These are phyloP conservation scores for Sphaeridia pumilis DNA, from an alignment of 2,888 invertebrate genomes.

Conservation along the genomic window DNA sequence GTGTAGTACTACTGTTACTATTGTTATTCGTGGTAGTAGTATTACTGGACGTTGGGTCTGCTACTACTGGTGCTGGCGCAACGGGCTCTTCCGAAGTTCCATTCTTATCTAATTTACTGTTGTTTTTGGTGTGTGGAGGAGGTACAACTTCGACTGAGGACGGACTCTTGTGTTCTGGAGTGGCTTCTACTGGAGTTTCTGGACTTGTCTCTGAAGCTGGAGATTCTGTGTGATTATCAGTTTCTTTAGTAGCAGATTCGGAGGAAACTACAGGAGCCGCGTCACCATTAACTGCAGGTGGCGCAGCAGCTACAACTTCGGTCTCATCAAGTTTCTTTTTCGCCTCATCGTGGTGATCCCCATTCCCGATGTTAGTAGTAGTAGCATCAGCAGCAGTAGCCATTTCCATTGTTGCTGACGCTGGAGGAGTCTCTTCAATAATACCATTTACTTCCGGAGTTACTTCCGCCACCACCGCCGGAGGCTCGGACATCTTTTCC, in stretches of 20 bases:
- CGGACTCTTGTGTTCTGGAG: conserved; percentile 11
- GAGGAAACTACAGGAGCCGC: background rate
- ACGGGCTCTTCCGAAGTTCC: conserved; percentile 4
- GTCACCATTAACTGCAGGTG: background rate
- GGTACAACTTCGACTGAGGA: no score
- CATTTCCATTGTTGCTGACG: background rate
- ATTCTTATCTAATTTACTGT: no score
- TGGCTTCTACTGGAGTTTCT: no score
- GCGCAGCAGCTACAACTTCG: background rate
- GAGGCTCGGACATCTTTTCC: background rate
- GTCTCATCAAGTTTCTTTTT: background rate
- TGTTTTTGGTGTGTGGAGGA: no score
- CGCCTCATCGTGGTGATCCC: background rate
- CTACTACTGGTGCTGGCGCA: background rate
- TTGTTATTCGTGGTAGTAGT: conserved; percentile 11
- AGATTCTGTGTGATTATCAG: conserved; percentile 10
- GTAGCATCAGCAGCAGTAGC: background rate
- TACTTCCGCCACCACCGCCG: no score
- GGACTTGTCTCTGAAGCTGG: conserved; percentile 7
- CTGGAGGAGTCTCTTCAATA: background rate
- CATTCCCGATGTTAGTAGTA: background rate
- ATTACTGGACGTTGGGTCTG: conserved; percentile 7
- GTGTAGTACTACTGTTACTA: conserved; percentile 12
- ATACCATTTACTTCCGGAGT: background rate
- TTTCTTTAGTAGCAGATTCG: conserved; percentile 3